Evolutionary conservation across 2,113 vertebrate species (phyloP).

Genomic region (Laticauda colubrina): DNA sequence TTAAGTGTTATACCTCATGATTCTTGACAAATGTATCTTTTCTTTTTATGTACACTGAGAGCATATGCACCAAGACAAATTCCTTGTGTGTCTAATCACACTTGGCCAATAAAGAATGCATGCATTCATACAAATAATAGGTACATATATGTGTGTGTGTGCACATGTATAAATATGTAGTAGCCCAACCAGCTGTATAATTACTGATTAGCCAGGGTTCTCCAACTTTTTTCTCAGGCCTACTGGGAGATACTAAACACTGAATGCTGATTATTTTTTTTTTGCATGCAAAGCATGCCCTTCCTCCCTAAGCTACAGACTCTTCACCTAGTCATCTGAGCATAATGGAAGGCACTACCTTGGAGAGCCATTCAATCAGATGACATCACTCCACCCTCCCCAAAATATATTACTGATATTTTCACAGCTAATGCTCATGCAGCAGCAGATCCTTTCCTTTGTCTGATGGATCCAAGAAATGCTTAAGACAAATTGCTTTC

Average conservation of each 20-base stretch:
- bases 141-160: background rate
- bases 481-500: slow-evolving; percentile 69
- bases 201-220: background rate
- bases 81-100: too few species aligned
- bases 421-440: slow-evolving; percentile 56
- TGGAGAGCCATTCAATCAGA: background rate
- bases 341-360: background rate
- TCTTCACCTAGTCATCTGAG: background rate
- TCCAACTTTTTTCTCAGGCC: background rate
- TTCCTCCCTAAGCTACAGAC: background rate
- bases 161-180: background rate
- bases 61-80: too few species aligned
- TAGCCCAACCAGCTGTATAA: background rate
- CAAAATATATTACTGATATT: slow-evolving; percentile 50
- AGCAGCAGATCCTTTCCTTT: slow-evolving; percentile 44
- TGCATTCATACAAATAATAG: background rate
- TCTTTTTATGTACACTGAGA: too few species aligned
- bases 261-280: background rate
- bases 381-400: slow-evolving; percentile 32
- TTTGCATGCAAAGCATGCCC: background rate
- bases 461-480: slow-evolving; percentile 62
- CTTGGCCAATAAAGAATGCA: too few species aligned
- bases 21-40: too few species aligned
- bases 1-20: too few species aligned
- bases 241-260: background rate